Conservation (phyloP, 1,140 invertebrate species). For the Coptotermes formosanus region DNA sequence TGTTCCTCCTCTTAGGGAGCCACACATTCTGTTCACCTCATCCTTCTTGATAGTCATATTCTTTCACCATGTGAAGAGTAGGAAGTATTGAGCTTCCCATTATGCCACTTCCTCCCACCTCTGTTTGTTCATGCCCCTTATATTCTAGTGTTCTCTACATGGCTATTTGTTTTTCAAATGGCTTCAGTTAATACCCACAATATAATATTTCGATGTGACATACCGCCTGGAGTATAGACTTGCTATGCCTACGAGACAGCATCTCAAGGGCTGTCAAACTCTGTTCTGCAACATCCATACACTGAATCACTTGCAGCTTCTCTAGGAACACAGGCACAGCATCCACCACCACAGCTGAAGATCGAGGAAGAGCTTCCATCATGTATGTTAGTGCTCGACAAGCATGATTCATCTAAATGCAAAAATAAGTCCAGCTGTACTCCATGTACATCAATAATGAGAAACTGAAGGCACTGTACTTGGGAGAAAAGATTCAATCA, state of each 20-base stretch:
- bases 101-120: too few relatives aligned
- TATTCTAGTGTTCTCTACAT: too few relatives aligned
- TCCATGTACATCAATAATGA: neutral
- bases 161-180: too few relatives aligned
- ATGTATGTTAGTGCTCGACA: slow-evolving; percentile 98
- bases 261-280: slow-evolving; percentile 94
- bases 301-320: slow-evolving; percentile 96
- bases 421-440: slow-evolving; percentile 36
- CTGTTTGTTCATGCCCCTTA: too few relatives aligned
- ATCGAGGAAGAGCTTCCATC: slow-evolving; percentile 97
- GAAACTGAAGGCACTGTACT: too few relatives aligned
- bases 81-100: too few relatives aligned
- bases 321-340: slow-evolving; percentile 94
- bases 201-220: slow-evolving; percentile 40
- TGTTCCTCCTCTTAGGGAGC: too few relatives aligned
- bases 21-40: too few relatives aligned
- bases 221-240: slow-evolving; percentile 92
- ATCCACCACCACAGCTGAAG: slow-evolving; percentile 93
- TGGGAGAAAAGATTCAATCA: too few relatives aligned
- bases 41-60: too few relatives aligned
- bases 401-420: slow-evolving; percentile 91
- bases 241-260: slow-evolving; percentile 93
- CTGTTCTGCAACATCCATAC: slow-evolving; percentile 99
- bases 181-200: too few relatives aligned
- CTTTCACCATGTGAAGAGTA: too few relatives aligned